Percentiles rank a stretch among this genome's conserved stretches.
phyloP scores from a whole-genome alignment of 1,140 invertebrate genomes.

The Drosophila takahashii region DNA sequence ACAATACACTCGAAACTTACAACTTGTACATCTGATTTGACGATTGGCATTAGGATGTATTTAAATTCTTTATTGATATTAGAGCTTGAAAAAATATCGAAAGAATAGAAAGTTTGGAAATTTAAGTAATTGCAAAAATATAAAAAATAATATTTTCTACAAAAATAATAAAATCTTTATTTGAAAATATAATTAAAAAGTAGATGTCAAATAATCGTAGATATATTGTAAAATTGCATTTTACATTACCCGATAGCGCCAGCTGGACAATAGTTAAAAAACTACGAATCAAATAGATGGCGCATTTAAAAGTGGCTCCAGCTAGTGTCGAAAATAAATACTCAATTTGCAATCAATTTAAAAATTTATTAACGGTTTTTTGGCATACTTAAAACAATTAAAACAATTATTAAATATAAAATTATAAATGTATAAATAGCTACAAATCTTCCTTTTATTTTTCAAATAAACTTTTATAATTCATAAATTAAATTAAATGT shows the following conservation, averaged over 20 bases:
- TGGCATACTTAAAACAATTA: neutral
- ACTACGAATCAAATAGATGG: neutral
- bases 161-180: neutral
- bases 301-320: neutral
- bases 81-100: too few species aligned
- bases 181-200: too few species aligned
- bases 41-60: too few species aligned
- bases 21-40: too few species aligned
- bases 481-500: too few species aligned
- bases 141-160: neutral
- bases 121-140: neutral
- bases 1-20: neutral
- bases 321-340: neutral
- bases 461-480: too few species aligned
- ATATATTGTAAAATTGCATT: neutral
- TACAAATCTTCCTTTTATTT: too few species aligned
- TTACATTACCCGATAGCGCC: neutral
- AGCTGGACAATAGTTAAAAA: neutral
- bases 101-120: too few species aligned
- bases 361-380: neutral
- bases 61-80: too few species aligned
- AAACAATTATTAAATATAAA: too few species aligned
- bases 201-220: neutral
- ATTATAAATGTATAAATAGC: too few species aligned
- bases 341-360: neutral